Evolutionary conservation across 2,888 invertebrate species (phyloP).

Genomic region (Himalopsyche japonica): DNA sequence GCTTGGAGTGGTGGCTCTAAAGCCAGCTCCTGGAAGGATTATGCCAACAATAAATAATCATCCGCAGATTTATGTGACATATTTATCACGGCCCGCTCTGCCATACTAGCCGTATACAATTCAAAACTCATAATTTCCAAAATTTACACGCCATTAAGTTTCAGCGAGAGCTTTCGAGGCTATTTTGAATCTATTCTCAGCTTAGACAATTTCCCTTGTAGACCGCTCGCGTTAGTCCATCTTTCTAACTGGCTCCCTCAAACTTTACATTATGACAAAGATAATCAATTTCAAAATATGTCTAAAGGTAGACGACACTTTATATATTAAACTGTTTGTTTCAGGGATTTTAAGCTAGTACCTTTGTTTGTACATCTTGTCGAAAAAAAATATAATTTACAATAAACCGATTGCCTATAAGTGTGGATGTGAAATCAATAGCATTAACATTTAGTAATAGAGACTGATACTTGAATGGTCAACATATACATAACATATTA

Average conservation of each 20-base stretch:
- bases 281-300: too few relatives aligned
- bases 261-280: background rate
- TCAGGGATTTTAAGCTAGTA: too few relatives aligned
- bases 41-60: slow-evolving; percentile 35
- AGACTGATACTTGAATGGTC: too few relatives aligned
- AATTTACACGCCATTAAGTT: slow-evolving; percentile 38
- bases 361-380: too few relatives aligned
- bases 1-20: background rate
- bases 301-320: too few relatives aligned
- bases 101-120: slow-evolving; percentile 24
- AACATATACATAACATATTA: too few relatives aligned
- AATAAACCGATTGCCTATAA: too few relatives aligned
- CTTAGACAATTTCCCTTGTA: slow-evolving; percentile 38
- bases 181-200: slow-evolving; percentile 36
- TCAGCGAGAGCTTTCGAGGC: slow-evolving; percentile 19
- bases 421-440: too few relatives aligned
- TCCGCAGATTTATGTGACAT: slow-evolving; percentile 38
- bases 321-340: too few relatives aligned
- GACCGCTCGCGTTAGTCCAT: slow-evolving; percentile 15
- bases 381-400: too few relatives aligned
- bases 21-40: slow-evolving; percentile 14
- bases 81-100: slow-evolving; percentile 31
- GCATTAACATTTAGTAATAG: too few relatives aligned
- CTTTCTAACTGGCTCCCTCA: background rate
- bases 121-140: slow-evolving; percentile 38